These are phyloP conservation scores for Penaeus indicus DNA, from an alignment of 1,140 invertebrate species.

Conservation along the genomic window DNA sequence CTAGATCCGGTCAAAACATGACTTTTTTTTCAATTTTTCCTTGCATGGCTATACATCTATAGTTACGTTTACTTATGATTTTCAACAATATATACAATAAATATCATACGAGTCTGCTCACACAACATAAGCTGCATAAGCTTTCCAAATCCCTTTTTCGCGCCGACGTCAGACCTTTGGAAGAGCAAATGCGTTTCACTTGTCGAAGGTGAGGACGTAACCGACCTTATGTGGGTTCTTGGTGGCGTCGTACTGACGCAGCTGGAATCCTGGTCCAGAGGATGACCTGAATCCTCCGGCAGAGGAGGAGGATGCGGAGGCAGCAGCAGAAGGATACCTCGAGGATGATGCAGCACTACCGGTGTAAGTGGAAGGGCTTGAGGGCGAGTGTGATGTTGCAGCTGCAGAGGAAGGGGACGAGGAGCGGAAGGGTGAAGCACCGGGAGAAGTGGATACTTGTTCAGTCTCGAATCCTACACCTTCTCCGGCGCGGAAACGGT, in stretches of 20 bases:
- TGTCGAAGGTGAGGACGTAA: slow-evolving; percentile 50
- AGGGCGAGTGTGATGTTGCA: no score
- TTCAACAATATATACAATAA: no score
- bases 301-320: not conserved
- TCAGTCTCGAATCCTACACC: slow-evolving; percentile 64
- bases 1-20: no score
- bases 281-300: no score
- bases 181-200: no score
- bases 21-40: no score
- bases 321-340: not conserved
- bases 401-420: not conserved
- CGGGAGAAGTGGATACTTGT: slow-evolving; percentile 50
- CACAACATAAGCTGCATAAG: no score
- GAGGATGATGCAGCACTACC: slow-evolving; percentile 3
- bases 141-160: no score
- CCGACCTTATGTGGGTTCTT: slow-evolving; percentile 35
- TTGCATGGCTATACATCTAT: no score
- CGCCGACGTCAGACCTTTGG: no score
- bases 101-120: no score
- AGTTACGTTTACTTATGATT: no score
- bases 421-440: slow-evolving; percentile 29
- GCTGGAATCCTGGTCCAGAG: slow-evolving; percentile 17
- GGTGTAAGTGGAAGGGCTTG: not conserved
- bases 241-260: slow-evolving; percentile 40
- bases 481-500: slow-evolving; percentile 60